A percentile compares a stretch with the other conserved stretches of the same genome.
Conservation (phyloP, 2,888 invertebrate species). For the Mystacides longicornis region DNA sequence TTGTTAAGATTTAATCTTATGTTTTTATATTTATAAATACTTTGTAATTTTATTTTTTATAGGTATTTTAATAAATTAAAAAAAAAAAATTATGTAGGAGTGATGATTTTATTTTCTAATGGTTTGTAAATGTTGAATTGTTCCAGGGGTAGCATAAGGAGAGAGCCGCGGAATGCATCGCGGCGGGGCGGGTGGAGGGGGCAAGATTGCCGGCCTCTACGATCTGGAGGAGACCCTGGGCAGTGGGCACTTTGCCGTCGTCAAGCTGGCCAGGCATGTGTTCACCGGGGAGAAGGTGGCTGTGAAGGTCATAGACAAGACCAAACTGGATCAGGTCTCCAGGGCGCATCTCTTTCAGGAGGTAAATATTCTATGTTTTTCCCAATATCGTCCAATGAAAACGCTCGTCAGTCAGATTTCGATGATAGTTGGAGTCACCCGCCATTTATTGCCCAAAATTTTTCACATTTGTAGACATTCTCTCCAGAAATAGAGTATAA, state of each 20-base stretch:
- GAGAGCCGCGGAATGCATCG: constrained; percentile 12
- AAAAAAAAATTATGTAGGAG: background rate
- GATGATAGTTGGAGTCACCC: no score
- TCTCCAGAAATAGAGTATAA: no score
- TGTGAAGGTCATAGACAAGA: constrained; percentile 97
- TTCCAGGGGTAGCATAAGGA: constrained; percentile 9
- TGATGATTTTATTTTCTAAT: constrained; percentile 4
- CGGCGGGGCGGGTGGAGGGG: constrained; percentile 43
- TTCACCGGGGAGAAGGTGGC: constrained; percentile 98
- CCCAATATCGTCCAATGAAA: no score
- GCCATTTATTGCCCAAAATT: no score
- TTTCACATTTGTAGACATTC: no score
- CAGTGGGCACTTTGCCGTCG: constrained; percentile 97
- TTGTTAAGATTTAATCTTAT: no score
- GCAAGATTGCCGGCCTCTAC: constrained; percentile 93
- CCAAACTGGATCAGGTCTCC: constrained; percentile 92
- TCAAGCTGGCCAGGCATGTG: constrained; percentile 95
- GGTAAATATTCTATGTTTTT: no score
- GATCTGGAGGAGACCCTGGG: constrained; percentile 97
- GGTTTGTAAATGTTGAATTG: constrained; percentile 3
- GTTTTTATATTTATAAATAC: no score
- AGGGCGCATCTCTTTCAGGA: constrained; percentile 94
- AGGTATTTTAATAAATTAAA: no score
- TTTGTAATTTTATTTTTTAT: no score
- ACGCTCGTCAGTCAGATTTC: no score